Percentiles rank a stretch among this genome's conserved stretches.
These are phyloP conservation scores for Drosophila paucipuncta DNA, from an alignment of 2,888 invertebrate genomes.

Conservation along the genomic window DNA sequence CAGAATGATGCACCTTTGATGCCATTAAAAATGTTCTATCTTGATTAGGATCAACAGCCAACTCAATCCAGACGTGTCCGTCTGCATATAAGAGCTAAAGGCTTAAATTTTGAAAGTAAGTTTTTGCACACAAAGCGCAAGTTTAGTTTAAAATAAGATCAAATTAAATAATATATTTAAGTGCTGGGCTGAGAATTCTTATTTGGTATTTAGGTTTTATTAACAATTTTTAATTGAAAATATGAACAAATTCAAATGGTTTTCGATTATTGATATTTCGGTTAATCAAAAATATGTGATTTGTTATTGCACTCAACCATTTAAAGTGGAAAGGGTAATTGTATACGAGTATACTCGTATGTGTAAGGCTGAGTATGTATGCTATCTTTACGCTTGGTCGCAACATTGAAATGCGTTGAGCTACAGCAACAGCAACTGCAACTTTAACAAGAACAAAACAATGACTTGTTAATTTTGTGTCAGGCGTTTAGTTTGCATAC, in stretches of 20 bases:
- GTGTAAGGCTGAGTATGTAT: conserved; percentile 7
- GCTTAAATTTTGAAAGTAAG: not conserved
- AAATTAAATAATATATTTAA: not conserved
- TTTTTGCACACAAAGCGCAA: not conserved
- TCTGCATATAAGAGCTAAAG: too few relatives aligned
- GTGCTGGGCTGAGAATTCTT: too few relatives aligned
- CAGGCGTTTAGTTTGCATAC: conserved; percentile 5
- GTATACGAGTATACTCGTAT: too few relatives aligned
- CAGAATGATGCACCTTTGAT: not conserved
- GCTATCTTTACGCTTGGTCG: conserved; percentile 38
- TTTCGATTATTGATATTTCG: not conserved
- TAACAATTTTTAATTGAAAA: not conserved
- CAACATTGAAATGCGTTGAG: not conserved
- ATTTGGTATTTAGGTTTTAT: not conserved
- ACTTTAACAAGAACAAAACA: conserved; percentile 8
- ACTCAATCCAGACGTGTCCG: not conserved
- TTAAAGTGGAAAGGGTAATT: not conserved
- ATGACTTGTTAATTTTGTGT: conserved; percentile 45
- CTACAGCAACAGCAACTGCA: conserved; percentile 1
- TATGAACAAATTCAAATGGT: not conserved
- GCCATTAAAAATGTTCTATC: not conserved
- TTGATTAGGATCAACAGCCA: not conserved
- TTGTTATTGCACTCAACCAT: too few relatives aligned
- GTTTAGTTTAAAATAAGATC: not conserved
- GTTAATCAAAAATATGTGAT: not conserved